Percentiles rank a stretch among this genome's conserved stretches.
Conservation (phyloP, 2,113 vertebrate genomes). For the Brachyistius frenatus region DNA sequence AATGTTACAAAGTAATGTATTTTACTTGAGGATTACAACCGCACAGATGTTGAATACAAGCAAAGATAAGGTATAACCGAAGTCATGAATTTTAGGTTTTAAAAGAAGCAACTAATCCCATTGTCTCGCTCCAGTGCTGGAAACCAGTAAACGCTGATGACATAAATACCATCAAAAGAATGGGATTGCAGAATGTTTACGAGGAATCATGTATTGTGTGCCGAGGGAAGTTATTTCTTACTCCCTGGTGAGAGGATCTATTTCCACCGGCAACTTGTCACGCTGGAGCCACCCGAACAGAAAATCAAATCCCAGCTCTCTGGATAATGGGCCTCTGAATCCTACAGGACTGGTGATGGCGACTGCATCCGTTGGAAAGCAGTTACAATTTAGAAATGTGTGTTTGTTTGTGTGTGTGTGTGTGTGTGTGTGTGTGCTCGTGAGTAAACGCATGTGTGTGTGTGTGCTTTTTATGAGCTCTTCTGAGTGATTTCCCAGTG, state of each 20-base stretch:
- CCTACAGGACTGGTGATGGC: constrained; percentile 15
- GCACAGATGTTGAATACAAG: neutral
- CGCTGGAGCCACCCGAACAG: constrained; percentile 16
- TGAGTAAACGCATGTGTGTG: constrained; percentile 44
- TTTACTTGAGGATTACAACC: neutral
- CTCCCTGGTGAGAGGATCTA: constrained; percentile 48
- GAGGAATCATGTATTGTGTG: constrained; percentile 23
- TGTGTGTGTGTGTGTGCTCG: constrained; percentile 2
- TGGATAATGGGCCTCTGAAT: constrained; percentile 49
- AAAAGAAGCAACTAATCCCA: neutral
- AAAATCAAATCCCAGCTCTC: constrained; percentile 38
- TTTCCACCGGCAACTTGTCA: constrained; percentile 44
- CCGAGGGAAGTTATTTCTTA: constrained; percentile 31
- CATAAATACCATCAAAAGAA: constrained; percentile 19
- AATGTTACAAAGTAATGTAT: neutral
- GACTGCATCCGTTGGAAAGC: constrained; percentile 10
- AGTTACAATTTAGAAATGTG: neutral
- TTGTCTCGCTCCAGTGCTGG: neutral
- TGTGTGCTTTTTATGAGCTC: constrained; percentile 65
- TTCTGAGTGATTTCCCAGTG: constrained; percentile 73
- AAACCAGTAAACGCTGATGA: neutral
- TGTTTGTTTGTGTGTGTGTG: constrained; percentile 30
- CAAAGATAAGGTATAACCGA: neutral
- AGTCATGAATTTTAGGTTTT: neutral
- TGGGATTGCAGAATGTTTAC: constrained; percentile 20